Percentiles rank a stretch among this genome's conserved stretches.
phyloP scores from a whole-genome alignment of 2,113 vertebrate species.

The Ursus arctos region DNA sequence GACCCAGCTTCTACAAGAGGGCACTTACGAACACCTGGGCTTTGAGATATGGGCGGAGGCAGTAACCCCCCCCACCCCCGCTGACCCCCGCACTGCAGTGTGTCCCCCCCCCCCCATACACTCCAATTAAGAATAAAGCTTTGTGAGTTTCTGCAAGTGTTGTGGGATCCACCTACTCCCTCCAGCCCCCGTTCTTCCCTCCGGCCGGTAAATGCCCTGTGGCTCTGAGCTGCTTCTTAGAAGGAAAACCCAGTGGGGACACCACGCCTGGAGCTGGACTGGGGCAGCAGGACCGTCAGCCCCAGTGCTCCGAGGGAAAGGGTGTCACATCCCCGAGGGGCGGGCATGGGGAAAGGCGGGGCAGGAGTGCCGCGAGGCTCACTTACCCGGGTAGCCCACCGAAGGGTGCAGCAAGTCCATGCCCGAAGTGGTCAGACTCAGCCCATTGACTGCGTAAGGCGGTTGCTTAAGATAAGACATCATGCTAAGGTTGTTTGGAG shows the following conservation, averaged over 20 bases:
- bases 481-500: constrained; percentile 94
- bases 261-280: background rate
- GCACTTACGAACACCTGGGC: background rate
- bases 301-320: too few species aligned
- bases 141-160: background rate
- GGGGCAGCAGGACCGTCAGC: background rate
- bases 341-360: background rate
- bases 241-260: constrained; percentile 7
- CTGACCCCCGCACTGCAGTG: background rate
- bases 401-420: constrained; percentile 99
- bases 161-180: background rate
- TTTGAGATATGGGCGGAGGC: background rate
- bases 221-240: background rate
- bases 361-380: background rate
- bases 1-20: background rate
- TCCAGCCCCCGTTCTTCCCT: background rate
- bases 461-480: constrained; percentile 99
- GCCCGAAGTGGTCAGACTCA: constrained; percentile 97
- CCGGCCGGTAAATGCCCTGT: background rate
- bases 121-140: background rate
- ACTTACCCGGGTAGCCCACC: constrained; percentile 98
- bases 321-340: background rate
- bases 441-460: constrained; percentile 98
- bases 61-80: background rate
- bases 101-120: background rate